phyloP scores from a whole-genome alignment of 2,113 vertebrate genomes.

The Cacatua alba region DNA sequence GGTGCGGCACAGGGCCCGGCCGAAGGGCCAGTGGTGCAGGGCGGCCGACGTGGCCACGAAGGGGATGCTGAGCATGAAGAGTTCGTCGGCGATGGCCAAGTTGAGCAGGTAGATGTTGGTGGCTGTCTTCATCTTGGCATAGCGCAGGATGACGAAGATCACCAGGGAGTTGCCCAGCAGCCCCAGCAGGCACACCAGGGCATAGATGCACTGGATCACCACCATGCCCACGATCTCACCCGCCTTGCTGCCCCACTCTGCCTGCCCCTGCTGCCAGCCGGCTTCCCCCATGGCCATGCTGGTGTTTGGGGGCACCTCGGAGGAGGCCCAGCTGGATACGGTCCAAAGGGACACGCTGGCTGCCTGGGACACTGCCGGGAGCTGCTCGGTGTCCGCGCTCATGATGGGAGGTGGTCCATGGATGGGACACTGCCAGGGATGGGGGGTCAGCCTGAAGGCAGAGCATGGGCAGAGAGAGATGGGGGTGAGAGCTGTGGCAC shows the following conservation, averaged over 20 bases:
- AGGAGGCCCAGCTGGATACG: not conserved
- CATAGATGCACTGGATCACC: slow-evolving; percentile 85
- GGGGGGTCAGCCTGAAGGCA: not conserved
- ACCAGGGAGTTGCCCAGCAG: slow-evolving; percentile 90
- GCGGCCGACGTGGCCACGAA: slow-evolving; percentile 86
- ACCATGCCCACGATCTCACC: slow-evolving; percentile 65
- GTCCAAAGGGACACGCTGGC: not conserved
- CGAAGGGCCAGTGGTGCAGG: slow-evolving; percentile 89
- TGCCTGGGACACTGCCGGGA: not conserved
- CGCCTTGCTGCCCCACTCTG: not conserved
- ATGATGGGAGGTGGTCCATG: slow-evolving; percentile 56
- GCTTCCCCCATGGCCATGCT: not conserved
- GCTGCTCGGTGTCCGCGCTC: not conserved
- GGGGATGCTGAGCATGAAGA: slow-evolving; percentile 89
- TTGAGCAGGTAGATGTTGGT: slow-evolving; percentile 94
- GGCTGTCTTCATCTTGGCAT: slow-evolving; percentile 91
- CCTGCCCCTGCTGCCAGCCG: not conserved
- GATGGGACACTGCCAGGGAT: rapidly evolving
- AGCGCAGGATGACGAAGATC: slow-evolving; percentile 89
- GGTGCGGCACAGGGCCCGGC: slow-evolving; percentile 85
- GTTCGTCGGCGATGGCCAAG: slow-evolving; percentile 87
- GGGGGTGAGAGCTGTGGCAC: not conserved
- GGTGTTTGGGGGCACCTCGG: slow-evolving; percentile 2
- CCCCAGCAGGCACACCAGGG: slow-evolving; percentile 87
- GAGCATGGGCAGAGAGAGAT: not conserved